A percentile compares a stretch with the other conserved stretches of the same genome.
Conservation (phyloP, 1,140 invertebrate species). For the Zaprionus gabonicus region DNA sequence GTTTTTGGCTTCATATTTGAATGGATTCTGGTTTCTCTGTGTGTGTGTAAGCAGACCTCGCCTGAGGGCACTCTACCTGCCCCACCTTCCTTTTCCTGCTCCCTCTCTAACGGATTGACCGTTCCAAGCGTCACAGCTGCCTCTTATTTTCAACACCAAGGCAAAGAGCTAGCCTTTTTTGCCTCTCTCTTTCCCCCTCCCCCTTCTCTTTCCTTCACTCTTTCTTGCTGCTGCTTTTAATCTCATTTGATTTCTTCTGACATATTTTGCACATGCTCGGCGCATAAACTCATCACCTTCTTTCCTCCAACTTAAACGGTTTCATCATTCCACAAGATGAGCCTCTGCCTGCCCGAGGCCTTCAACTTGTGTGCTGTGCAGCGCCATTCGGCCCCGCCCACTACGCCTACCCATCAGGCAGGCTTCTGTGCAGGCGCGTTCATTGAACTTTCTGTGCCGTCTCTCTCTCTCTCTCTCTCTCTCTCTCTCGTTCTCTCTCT, state of each 20-base stretch:
- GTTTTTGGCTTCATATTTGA: slow-evolving; percentile 35
- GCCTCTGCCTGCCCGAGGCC: slow-evolving; percentile 47
- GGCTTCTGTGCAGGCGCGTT: slow-evolving; percentile 1
- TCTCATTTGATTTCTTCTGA: slow-evolving; percentile 79
- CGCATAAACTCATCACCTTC: slow-evolving; percentile 77
- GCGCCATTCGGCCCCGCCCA: slow-evolving; percentile 34
- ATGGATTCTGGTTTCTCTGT: background rate
- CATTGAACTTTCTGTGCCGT: slow-evolving; percentile 3
- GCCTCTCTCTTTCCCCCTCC: background rate
- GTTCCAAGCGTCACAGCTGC: slow-evolving; percentile 17
- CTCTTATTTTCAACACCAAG: slow-evolving; percentile 25
- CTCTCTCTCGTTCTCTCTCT: background rate
- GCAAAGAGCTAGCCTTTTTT: slow-evolving; percentile 24
- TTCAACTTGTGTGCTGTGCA: slow-evolving; percentile 42
- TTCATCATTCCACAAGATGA: slow-evolving; percentile 51
- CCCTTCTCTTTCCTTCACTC: background rate
- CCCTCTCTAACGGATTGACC: slow-evolving; percentile 2
- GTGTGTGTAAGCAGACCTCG: slow-evolving; percentile 6
- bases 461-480: background rate
- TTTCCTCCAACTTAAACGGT: slow-evolving; percentile 39
- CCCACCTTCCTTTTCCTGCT: background rate
- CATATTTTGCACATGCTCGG: slow-evolving; percentile 76
- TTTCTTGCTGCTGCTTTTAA: slow-evolving; percentile 38
- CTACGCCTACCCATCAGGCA: background rate
- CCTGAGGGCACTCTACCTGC: slow-evolving; percentile 13